A percentile compares a stretch with the other conserved stretches of the same genome.
phyloP scores from a whole-genome alignment of 2,888 invertebrate genomes.

The Xanthorhoe designata region DNA sequence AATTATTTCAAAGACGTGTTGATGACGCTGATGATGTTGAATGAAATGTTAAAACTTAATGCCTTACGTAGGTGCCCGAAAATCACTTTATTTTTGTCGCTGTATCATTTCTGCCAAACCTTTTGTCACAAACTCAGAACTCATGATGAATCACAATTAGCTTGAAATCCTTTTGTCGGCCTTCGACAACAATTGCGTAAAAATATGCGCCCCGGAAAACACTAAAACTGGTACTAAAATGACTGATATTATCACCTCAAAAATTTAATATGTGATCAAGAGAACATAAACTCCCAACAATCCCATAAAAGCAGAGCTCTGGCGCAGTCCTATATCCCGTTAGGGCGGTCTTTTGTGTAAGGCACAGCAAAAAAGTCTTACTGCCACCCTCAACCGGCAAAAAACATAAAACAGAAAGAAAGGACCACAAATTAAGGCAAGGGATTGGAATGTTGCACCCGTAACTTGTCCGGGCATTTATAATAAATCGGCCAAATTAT shows the following conservation, averaged over 20 bases:
- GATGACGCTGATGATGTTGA: neutral
- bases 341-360: conserved; percentile 75
- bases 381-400: conserved; percentile 74
- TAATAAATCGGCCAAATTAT: conserved; percentile 65
- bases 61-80: neutral
- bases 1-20: neutral
- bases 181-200: conserved; percentile 10
- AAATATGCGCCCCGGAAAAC: conserved; percentile 24
- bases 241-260: conserved; percentile 25
- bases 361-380: conserved; percentile 72
- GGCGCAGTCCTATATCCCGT: conserved; percentile 68
- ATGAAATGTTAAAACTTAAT: neutral
- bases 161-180: neutral
- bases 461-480: conserved; percentile 66
- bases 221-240: conserved; percentile 27
- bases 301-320: conserved; percentile 46
- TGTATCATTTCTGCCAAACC: neutral
- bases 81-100: neutral
- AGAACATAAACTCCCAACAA: conserved; percentile 41
- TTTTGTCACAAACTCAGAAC: neutral
- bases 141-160: neutral
- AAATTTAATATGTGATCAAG: conserved; percentile 37
- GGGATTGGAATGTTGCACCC: conserved; percentile 80
- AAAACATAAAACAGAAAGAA: conserved; percentile 80
- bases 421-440: conserved; percentile 80